Evolutionary conservation across 2,797 vertebrate genomes (phyloP).

Genomic region (Sebastes vulpes): DNA sequence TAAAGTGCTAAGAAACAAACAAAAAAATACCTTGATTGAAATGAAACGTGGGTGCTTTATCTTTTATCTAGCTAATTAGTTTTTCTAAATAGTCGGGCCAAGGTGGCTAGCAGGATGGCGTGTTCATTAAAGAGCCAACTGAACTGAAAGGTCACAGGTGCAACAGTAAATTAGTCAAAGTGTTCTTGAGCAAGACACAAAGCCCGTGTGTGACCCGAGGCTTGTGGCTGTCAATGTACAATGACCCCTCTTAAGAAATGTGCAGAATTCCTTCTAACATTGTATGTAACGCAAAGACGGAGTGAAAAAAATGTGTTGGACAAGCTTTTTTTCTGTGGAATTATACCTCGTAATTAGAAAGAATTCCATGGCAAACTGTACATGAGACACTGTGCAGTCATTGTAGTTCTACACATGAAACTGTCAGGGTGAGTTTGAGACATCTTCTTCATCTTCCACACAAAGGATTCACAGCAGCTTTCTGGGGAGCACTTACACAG

Average conservation of each 20-base stretch:
- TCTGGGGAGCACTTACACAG: neutral
- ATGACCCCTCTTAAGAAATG: neutral
- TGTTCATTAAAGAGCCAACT: neutral
- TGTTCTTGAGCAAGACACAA: neutral
- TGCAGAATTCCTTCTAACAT: neutral
- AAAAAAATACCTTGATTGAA: neutral
- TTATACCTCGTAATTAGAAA: neutral
- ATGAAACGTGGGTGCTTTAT: neutral
- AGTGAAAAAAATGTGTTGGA: neutral
- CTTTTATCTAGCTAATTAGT: neutral
- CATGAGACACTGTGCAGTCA: neutral
- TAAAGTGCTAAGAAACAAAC: neutral
- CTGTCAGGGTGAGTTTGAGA: neutral
- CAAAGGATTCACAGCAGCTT: neutral
- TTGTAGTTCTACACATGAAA: neutral
- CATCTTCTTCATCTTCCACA: neutral
- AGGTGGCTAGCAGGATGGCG: neutral
- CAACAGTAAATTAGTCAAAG: conserved; percentile 36
- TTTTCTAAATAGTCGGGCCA: neutral
- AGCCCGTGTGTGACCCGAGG: neutral
- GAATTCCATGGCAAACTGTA: neutral
- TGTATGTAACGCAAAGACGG: neutral
- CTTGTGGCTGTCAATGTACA: neutral
- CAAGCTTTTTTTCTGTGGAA: neutral
- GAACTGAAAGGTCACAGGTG: conserved; percentile 84